phyloP scores from a whole-genome alignment of 92 coral and sea anemone species.

The Pocillopora meandrina region DNA sequence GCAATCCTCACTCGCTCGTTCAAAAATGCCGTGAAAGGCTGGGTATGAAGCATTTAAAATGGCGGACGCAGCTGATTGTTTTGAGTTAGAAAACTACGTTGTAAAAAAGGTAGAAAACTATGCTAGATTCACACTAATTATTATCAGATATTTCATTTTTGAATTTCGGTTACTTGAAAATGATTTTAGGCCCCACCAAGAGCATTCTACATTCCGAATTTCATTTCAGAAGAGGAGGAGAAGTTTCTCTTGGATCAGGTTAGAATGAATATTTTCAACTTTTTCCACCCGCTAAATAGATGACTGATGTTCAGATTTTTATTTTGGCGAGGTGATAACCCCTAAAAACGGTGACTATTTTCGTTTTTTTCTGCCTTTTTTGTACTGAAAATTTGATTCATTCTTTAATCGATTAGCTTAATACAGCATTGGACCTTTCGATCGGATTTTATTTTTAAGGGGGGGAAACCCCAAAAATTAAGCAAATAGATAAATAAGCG shows the following conservation, averaged over 20 bases:
- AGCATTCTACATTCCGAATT: constrained; percentile 84
- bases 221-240: constrained; percentile 81
- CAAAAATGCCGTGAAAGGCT: constrained; percentile 23
- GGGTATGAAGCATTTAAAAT: constrained; percentile 45
- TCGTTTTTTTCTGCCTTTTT: too few relatives aligned
- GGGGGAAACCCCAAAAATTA: too few relatives aligned
- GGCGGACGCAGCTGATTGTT: constrained; percentile 40
- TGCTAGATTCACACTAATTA: background rate
- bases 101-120: constrained; percentile 46
- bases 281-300: background rate
- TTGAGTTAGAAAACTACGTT: constrained; percentile 51
- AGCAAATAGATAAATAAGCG: too few relatives aligned
- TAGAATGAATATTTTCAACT: background rate
- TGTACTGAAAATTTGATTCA: too few relatives aligned
- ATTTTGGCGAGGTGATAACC: too few relatives aligned
- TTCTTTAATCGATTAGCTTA: too few relatives aligned
- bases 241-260: constrained; percentile 67
- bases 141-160: background rate
- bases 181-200: constrained; percentile 71
- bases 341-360: too few relatives aligned
- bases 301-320: too few relatives aligned
- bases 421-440: too few relatives aligned
- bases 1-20: background rate
- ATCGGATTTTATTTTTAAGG: too few relatives aligned
- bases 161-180: background rate